These are phyloP conservation scores for Arremon aurantiirostris DNA, from an alignment of 2,797 vertebrate species.

Conservation along the genomic window DNA sequence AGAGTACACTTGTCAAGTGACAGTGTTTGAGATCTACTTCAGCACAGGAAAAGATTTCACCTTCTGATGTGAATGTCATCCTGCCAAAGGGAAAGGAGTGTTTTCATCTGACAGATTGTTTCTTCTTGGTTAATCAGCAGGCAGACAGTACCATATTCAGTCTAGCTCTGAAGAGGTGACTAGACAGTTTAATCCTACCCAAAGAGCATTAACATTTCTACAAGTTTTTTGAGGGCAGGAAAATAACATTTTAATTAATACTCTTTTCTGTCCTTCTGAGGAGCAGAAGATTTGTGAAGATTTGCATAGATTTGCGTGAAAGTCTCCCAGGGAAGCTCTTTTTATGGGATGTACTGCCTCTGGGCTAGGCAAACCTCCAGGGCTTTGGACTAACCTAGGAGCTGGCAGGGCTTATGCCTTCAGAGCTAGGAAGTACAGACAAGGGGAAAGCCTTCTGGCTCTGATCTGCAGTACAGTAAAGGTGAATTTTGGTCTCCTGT, in stretches of 20 bases:
- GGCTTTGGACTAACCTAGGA: not conserved
- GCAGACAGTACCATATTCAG: not conserved
- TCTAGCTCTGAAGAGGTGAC: not conserved
- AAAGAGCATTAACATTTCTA: conserved; percentile 5
- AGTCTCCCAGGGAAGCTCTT: not conserved
- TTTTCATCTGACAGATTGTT: not conserved
- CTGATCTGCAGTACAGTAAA: not conserved
- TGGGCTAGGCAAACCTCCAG: not conserved
- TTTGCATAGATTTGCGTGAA: not conserved
- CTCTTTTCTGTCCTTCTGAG: not conserved
- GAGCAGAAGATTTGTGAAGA: not conserved
- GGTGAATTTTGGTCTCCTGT: not conserved
- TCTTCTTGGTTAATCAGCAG: not conserved
- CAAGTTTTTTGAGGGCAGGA: not conserved
- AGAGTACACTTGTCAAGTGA: not conserved
- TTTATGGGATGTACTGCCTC: not conserved
- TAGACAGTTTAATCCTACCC: not conserved
- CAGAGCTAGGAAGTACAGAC: not conserved
- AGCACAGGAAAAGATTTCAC: not conserved
- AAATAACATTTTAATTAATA: not conserved
- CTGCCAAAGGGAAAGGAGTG: not conserved
- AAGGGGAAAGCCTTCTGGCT: not conserved
- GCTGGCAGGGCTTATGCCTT: not conserved
- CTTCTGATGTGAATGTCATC: not conserved
- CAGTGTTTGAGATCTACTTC: not conserved